Evolutionary conservation across 2,888 invertebrate species (phyloP), one percentile per base, ranked within the genome.

Genomic region (Phragmatobia fuliginosa): DNA sequence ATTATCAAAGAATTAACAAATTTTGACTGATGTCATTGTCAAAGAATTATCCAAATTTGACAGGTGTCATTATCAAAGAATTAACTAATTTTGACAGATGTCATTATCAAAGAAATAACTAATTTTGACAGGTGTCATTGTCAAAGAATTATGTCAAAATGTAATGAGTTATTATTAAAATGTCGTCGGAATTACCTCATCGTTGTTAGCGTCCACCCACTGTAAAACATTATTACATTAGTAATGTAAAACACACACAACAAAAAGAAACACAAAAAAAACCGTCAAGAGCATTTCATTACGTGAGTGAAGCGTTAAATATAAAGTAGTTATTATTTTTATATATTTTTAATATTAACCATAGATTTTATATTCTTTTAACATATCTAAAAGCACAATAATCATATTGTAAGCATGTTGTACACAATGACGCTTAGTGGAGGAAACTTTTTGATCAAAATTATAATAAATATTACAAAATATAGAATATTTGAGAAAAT

Each of bases 131-230:
- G 2, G 56, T 58, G 68, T 63, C 7, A 33, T 7, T 11, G 67
- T 81, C 78, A 74, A 38, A 80, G 76, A 80, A 76, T 80, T 75
- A 82, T 70, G 73, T 76, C 80, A 74, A 76, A 78, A 71, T 66
- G 69, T 78, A 68, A 66, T 72, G 70, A 78, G 75, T 68, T 79
- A 67, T 73, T 76, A 76, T 75, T 78, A 79, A 83, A 71, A 77
- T 83, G 65, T 73, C 62, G 73, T 80, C 79, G 71, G 84, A 87
- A 85, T 96, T 96, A 96, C 96, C 96, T 96, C 96, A 82, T 96
- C 96, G 91, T 95, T 96, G 94, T 96, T 96, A 93, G 96, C 96
- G 94, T 96, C 96, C 93, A 96, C 96, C 96, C 96, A 96, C 96
- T 96, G 96, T 86, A 94, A 95, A 93, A 94, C 88, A 94, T 94